Base-by-base conservation (phyloP, 1,140 invertebrate species). In the Fopius arisanus region DNA sequence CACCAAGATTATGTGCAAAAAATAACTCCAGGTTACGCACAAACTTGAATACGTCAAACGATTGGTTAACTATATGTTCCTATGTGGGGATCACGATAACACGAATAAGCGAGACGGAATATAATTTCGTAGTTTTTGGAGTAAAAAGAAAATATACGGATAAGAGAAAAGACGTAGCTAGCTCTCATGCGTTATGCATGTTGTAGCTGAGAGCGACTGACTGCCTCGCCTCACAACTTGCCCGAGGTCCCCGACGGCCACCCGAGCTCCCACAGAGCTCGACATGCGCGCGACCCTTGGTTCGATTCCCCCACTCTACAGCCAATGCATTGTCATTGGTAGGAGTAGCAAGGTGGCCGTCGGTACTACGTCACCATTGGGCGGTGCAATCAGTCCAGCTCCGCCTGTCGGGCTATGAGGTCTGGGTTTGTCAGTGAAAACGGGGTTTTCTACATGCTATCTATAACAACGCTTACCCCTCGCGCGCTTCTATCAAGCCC, bases 151-250 rank as follows among this genome's bases (percentile, higher is more conserved):
- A 72, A 71, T 59, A 72, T 65, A 72, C 62, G 67, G 54, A 68
- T 70, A 54, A 69, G 75, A 74, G 77, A 75, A 78, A 83, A 83
- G 81, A 81, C 82, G 84, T 82, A 81, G 75, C 82, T 83, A 69
- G 77, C 84, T 86, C 88, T 90, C 89, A 89, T 90, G 89, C 87
- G 89, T 90, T 89, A 89, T 89, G 89, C 89, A 90, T 90, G 87
- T 88, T 88, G 88, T 86, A 86, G 84, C 86, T 83, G 86, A 87
- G 85, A 87, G 84, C 86, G 83, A 88, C 87, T 88, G 86, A 88
- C 86, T 88, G 86, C 83, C 84, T 86, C 82, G 84, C 85, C 85
- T 86, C 84, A 82, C 86, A 83, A 82, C 85, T 88, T 67, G 79
- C 78, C 78, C 81, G 84, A 85, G 82, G 80, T 87, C 82, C 84